These are phyloP conservation scores for Campoplex capitator DNA, from an alignment of 2,888 invertebrate species.

Conservation along the genomic window DNA sequence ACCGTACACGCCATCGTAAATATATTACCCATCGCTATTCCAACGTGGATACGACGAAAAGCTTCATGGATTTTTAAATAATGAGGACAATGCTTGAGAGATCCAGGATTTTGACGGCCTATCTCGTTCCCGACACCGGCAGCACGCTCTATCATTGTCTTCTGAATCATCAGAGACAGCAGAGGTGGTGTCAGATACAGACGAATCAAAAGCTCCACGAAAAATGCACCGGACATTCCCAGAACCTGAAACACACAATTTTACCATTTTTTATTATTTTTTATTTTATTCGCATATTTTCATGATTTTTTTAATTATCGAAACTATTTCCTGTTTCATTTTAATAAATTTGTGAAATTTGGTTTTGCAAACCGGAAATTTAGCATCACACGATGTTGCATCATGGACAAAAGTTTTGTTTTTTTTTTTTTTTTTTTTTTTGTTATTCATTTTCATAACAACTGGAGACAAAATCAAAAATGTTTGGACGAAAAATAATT, in stretches of 20 bases:
- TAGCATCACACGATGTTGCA: background rate
- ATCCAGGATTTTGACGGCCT: conserved; percentile 90
- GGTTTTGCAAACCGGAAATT: no score
- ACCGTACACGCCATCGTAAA: conserved; percentile 89
- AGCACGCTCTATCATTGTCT: conserved; percentile 90
- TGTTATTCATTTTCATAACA: background rate
- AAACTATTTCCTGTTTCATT: background rate
- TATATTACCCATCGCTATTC: conserved; percentile 93
- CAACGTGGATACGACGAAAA: conserved; percentile 92
- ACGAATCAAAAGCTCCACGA: conserved; percentile 91
- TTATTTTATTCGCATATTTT: background rate
- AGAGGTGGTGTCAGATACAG: conserved; percentile 91
- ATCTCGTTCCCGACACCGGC: conserved; percentile 93
- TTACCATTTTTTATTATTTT: background rate
- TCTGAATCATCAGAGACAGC: conserved; percentile 90
- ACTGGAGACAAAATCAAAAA: background rate
- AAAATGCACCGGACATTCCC: conserved; percentile 88
- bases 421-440: background rate
- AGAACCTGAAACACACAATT: conserved; percentile 87
- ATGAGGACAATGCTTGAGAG: conserved; percentile 91
- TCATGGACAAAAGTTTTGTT: background rate
- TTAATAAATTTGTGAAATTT: no score
- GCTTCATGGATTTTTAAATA: conserved; percentile 91
- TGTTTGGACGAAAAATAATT: background rate
- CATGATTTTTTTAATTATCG: background rate